Evolutionary conservation across 1,140 invertebrate species (phyloP).

Genomic region (Grapholita molesta): DNA sequence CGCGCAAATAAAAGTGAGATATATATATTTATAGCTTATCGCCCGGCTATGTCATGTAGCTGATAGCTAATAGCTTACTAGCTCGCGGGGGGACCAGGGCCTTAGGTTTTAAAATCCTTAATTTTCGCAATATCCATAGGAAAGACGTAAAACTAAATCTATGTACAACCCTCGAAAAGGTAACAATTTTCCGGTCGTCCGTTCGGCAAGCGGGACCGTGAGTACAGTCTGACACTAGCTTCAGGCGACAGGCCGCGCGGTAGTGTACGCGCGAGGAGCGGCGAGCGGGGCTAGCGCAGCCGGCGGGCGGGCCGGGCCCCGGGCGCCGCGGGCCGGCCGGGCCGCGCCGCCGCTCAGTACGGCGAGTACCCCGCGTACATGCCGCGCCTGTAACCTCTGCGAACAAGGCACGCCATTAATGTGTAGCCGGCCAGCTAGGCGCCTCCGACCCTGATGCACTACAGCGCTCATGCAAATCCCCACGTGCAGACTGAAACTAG

Average conservation of each 20-base stretch:
- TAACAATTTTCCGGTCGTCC: too few relatives aligned
- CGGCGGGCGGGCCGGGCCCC: slow-evolving; percentile 31
- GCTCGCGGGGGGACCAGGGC: too few relatives aligned
- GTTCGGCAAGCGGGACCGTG: background rate
- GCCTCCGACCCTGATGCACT: background rate
- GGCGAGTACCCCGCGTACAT: slow-evolving; percentile 58
- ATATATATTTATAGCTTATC: too few relatives aligned
- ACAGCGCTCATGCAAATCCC: slow-evolving; percentile 5
- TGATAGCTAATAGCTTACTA: too few relatives aligned
- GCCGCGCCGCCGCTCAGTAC: slow-evolving; percentile 56
- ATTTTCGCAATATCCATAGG: too few relatives aligned
- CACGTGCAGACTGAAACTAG: slow-evolving; percentile 13
- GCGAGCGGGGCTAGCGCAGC: background rate
- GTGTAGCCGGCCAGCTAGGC: slow-evolving; percentile 13
- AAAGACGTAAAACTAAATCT: too few relatives aligned
- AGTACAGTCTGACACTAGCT: too few relatives aligned
- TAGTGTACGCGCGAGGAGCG: background rate
- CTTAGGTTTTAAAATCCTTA: too few relatives aligned
- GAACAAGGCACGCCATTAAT: slow-evolving; percentile 57
- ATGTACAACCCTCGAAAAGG: too few relatives aligned
- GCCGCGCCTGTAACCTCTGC: slow-evolving; percentile 64
- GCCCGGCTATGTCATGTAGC: too few relatives aligned
- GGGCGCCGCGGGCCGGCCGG: slow-evolving; percentile 16
- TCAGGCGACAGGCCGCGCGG: background rate
- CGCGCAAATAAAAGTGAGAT: too few relatives aligned